Conservation (phyloP, 2,113 vertebrate species). For the Ornithorhynchus anatinus region DNA sequence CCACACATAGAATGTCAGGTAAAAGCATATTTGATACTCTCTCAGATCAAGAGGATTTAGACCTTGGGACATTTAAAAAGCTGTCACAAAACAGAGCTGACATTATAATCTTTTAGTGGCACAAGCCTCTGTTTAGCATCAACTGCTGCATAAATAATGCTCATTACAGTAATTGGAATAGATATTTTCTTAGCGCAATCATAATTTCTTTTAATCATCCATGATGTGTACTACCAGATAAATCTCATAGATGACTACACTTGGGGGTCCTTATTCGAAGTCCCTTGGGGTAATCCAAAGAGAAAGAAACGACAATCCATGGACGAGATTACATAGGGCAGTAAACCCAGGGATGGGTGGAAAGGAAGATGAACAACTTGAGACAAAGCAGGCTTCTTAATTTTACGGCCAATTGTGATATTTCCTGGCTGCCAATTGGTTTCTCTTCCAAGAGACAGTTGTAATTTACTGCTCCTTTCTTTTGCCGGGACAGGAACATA, state of each 20-base stretch:
- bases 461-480: too few species aligned
- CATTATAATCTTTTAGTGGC: constrained; percentile 23
- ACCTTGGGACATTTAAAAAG: constrained; percentile 10
- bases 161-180: constrained; percentile 46
- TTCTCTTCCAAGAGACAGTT: not conserved
- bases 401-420: not conserved
- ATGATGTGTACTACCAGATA: not conserved
- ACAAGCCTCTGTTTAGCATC: constrained; percentile 17
- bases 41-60: not conserved
- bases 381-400: not conserved
- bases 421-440: not conserved
- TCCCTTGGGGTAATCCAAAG: not conserved
- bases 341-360: not conserved
- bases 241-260: not conserved
- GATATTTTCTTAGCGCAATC: constrained; percentile 46
- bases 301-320: not conserved
- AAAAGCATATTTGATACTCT: not conserved
- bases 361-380: not conserved
- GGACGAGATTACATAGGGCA: too few species aligned
- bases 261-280: constrained; percentile 8
- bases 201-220: constrained; percentile 39
- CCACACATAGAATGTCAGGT: not conserved
- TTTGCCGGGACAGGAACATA: not conserved
- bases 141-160: constrained; percentile 31
- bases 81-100: constrained; percentile 21